These are phyloP conservation scores for Cantharis flavilabris DNA, from an alignment of 2,888 invertebrate species.

Conservation along the genomic window DNA sequence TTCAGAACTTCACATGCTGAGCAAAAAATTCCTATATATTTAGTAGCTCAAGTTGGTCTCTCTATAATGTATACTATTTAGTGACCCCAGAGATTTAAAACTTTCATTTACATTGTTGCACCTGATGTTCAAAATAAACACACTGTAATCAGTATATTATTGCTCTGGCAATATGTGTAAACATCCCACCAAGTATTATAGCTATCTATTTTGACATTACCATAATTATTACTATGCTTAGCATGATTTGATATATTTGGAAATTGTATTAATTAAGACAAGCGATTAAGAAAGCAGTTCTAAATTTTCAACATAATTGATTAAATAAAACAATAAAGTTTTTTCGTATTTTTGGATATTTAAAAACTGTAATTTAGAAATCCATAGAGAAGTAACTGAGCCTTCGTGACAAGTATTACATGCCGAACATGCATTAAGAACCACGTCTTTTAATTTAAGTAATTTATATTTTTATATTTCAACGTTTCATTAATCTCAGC, in stretches of 20 bases:
- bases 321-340: background rate
- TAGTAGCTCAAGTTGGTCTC: background rate
- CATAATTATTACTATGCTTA: background rate
- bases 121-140: background rate
- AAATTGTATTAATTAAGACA: background rate
- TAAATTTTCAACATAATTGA: background rate
- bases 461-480: background rate
- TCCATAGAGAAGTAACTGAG: background rate
- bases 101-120: background rate
- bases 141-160: background rate
- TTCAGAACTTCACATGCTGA: background rate
- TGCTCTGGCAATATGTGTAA: background rate
- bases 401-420: background rate
- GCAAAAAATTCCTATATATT: background rate
- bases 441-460: background rate
- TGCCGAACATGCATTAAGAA: background rate
- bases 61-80: background rate
- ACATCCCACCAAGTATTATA: background rate
- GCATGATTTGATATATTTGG: background rate
- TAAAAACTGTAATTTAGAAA: background rate
- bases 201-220: background rate
- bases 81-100: background rate
- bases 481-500: background rate
- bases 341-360: background rate
- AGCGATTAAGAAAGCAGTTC: background rate